Evolutionary conservation across 2,888 invertebrate species (phyloP).

Genomic region (Chloroclysta siterata): DNA sequence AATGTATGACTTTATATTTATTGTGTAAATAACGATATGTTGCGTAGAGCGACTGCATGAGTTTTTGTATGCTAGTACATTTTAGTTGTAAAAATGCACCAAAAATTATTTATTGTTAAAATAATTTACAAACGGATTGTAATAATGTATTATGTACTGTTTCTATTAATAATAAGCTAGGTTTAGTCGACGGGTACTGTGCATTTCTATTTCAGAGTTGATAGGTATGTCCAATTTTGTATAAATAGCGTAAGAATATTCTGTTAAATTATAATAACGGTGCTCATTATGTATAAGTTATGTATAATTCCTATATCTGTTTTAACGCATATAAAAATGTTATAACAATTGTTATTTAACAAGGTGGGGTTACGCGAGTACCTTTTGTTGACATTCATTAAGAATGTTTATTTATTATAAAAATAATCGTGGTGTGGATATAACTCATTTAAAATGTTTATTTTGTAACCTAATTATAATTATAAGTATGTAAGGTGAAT

Average conservation of each 20-base stretch:
- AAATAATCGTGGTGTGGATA: slow-evolving; percentile 45
- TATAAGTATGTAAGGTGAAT: slow-evolving; percentile 15
- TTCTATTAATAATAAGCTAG: slow-evolving; percentile 45
- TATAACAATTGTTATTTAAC: slow-evolving; percentile 43
- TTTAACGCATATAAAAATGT: slow-evolving; percentile 52
- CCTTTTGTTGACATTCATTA: slow-evolving; percentile 64
- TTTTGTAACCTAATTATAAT: slow-evolving; percentile 7
- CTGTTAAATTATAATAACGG: slow-evolving; percentile 48
- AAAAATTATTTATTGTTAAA: slow-evolving; percentile 51
- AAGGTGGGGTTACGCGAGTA: slow-evolving; percentile 82
- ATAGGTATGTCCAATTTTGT: slow-evolving; percentile 78
- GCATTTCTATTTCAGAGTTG: slow-evolving; percentile 71
- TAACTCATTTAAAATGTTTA: slow-evolving; percentile 19
- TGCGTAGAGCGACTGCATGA: slow-evolving; percentile 19
- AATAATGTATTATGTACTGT: slow-evolving; percentile 15
- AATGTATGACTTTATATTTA: slow-evolving; percentile 10
- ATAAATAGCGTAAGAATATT: slow-evolving; percentile 61
- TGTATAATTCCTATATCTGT: slow-evolving; percentile 49
- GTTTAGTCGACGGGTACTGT: slow-evolving; percentile 82
- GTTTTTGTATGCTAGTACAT: slow-evolving; percentile 41
- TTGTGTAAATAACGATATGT: slow-evolving; percentile 26
- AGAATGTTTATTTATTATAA: slow-evolving; percentile 54
- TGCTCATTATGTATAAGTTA: slow-evolving; percentile 65
- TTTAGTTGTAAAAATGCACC: slow-evolving; percentile 59
- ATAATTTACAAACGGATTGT: slow-evolving; percentile 26